Evolutionary conservation across 2,797 vertebrate genomes (phyloP).

Genomic region (Aulostomus chinensis): DNA sequence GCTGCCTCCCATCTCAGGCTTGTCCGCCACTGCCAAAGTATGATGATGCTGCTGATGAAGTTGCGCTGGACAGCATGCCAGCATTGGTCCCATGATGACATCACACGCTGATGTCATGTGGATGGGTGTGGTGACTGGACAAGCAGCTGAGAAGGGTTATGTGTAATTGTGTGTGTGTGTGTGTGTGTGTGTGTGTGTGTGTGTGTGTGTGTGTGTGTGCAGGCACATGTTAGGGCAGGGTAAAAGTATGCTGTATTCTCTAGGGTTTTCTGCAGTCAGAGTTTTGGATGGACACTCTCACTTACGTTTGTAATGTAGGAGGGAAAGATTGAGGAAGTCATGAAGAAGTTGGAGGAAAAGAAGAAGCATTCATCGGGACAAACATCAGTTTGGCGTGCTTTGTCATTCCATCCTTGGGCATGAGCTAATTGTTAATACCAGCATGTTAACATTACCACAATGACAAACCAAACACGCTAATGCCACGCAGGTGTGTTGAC

Average conservation of each 20-base stretch:
- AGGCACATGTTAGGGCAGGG: constrained; percentile 60
- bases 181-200: constrained; percentile 9
- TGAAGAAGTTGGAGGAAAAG: constrained; percentile 13
- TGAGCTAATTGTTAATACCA: constrained; percentile 2
- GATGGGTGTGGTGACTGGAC: constrained; percentile 78
- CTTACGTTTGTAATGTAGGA: constrained; percentile 46
- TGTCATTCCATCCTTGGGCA: too few species aligned
- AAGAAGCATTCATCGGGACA: too few species aligned
- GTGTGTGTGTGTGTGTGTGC: constrained; percentile 17
- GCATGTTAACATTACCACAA: background rate
- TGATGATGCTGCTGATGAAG: constrained; percentile 75
- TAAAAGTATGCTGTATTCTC: constrained; percentile 67
- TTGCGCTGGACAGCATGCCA: constrained; percentile 72
- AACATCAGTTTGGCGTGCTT: too few species aligned
- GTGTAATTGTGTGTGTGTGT: constrained; percentile 26
- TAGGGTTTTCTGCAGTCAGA: constrained; percentile 60
- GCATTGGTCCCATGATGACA: constrained; percentile 82
- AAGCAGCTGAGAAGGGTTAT: constrained; percentile 69
- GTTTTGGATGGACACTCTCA: constrained; percentile 55
- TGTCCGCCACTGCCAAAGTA: constrained; percentile 61
- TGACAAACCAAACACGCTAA: background rate
- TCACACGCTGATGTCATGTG: constrained; percentile 82
- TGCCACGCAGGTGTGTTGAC: background rate
- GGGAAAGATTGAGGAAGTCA: constrained; percentile 45
- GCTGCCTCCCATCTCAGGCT: constrained; percentile 70